Base-by-base conservation (phyloP, 2,888 invertebrate genomes). In the Ctenicera cuprea region DNA sequence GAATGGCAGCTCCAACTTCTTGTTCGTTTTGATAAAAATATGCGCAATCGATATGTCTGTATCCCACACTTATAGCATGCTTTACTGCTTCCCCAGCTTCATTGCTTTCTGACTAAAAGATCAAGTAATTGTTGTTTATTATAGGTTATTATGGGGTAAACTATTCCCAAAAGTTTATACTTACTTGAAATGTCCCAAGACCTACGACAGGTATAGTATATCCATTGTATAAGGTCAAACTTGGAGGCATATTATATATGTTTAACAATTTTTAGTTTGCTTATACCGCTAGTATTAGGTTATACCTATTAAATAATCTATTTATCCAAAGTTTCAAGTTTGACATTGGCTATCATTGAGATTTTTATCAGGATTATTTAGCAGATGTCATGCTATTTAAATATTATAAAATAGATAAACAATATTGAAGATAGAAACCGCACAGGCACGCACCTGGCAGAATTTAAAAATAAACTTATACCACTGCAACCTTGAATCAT, bases 1-100 rank as follows among this genome's bases (percentile, higher is more conserved):
- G 85, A 12, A 94, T 81, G 0, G 91, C 91, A 16, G 85, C 84
- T 0, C 94, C 94, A 0, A 94, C 88, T 81, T 92, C 92, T 0
- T 90, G 89, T 80, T 93, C 93, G 20, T 93, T 91, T 16, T 90
- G 88, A 83, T 95, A 95, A 16, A 91, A 86, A 74, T 90, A 89
- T 5, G 93, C 92, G 73, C 94, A 92, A 82, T 95, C 95, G 63
- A 95, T 88, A 82, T 93, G 93, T 0, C 94, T 89, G 82, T 94
- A 95, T 0, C 95, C 95, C 22, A 90, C 86, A 77, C 93, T 92
- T 61, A 95, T 91, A 0, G 94, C 94, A 80, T 92, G 90, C 59
- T 91, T 90, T 3, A 94, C 88, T 0, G 92, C 92, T 72, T 92
- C 90, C 0, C 88, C 88, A 0, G 91, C 91, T 82, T 91, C 90